Evolutionary conservation across 2,113 vertebrate genomes (phyloP).

Genomic region (Trichechus manatus): DNA sequence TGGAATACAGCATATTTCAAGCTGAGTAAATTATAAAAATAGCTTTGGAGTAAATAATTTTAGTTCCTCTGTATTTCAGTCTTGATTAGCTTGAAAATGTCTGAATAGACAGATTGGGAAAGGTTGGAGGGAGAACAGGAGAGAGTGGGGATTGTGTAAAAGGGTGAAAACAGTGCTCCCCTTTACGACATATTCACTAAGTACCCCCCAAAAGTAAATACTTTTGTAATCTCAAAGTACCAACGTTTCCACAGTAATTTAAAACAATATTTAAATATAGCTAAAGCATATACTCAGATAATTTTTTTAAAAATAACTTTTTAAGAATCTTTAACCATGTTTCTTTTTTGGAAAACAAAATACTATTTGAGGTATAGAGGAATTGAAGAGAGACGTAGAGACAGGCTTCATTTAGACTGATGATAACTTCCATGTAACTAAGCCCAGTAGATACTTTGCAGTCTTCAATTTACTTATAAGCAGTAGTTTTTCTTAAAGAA

Average conservation of each 20-base stretch:
- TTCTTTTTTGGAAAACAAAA: slow-evolving; percentile 26
- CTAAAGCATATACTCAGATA: slow-evolving; percentile 20
- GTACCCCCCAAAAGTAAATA: neutral
- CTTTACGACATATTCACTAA: neutral
- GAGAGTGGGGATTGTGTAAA: neutral
- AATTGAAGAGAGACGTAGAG: neutral
- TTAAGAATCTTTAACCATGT: neutral
- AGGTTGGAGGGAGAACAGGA: slow-evolving; percentile 32
- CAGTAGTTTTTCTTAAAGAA: neutral
- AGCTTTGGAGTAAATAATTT: slow-evolving; percentile 79
- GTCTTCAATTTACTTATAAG: neutral
- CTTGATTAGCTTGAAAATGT: slow-evolving; percentile 50
- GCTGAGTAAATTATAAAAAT: slow-evolving; percentile 72
- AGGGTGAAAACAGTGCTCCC: neutral
- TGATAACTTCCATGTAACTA: neutral
- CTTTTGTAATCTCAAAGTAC: neutral
- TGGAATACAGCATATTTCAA: slow-evolving; percentile 65
- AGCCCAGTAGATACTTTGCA: neutral
- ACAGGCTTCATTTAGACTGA: neutral
- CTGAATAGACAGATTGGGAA: slow-evolving; percentile 36
- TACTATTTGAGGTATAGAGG: neutral
- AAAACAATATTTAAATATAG: neutral
- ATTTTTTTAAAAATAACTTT: neutral
- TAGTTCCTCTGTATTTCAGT: slow-evolving; percentile 75
- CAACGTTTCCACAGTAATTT: neutral